Base-by-base conservation (phyloP, 1,140 invertebrate species). In the Sitodiplosis mosellana region DNA sequence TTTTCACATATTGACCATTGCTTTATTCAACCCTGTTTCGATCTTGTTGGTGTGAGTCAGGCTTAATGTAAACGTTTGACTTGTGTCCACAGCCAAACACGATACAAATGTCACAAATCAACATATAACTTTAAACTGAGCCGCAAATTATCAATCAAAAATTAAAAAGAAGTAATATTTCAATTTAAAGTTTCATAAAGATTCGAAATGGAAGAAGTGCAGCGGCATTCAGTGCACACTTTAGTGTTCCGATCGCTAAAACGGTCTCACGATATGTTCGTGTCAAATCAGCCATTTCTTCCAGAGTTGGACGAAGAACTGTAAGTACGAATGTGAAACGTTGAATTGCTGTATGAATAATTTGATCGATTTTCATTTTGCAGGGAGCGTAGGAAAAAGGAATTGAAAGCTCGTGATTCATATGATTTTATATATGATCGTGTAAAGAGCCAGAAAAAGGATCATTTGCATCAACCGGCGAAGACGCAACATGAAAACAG, bases 171-270 rank as follows among this genome's bases (percentile, higher is more conserved):
- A 14, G 21, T 20, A 44, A 7, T 4, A 19, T 7, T 14, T 14
- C 4, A 47, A n/a, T n/a, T n/a, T n/a, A n/a, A n/a, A n/a, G n/a
- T n/a, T n/a, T n/a, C n/a, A 7, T 22, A 17, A 38, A 17, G 19
- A n/a, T 33, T 33, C 18, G 17, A 46, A 19, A 60, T 63, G 61
- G 73, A 87, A 75, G 90, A 94, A 52, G 89, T 95, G 2, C 90
- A 94, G 61, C 83, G 88, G 58, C 92, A 97, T 69, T 95, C 92
- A 4, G 90, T 97, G 0, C 92, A 96, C 58, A 96, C 91, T 3
- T 68, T 97, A 47, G 90, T 98, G 43, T 99, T 99, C 66, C 75
- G 94, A 52, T 98, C 94, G 5, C 69, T 98, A 49, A 99, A 99
- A 66, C 69, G 95, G 57, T 93, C 91, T 12, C 94, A 98, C 66